These are phyloP conservation scores for Zaprionus ghesquierei DNA, from an alignment of 1,140 invertebrate genomes.

Conservation along the genomic window DNA sequence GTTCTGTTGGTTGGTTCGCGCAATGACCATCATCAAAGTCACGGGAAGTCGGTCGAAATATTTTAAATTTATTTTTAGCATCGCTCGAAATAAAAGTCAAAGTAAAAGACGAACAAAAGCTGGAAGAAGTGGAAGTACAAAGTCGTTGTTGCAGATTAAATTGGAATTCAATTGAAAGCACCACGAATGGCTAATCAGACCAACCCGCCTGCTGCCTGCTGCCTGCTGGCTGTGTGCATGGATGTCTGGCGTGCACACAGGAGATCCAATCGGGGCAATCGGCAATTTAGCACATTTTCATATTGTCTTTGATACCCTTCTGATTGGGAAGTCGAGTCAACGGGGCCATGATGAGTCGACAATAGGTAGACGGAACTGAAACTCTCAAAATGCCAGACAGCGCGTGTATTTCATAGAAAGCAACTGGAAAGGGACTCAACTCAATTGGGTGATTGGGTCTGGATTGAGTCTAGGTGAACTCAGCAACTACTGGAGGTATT, in stretches of 20 bases:
- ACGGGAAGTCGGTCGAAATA: conserved; percentile 9
- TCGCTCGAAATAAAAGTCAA: not conserved
- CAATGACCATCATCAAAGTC: conserved; percentile 20
- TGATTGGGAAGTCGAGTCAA: not conserved
- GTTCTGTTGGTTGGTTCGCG: too few relatives aligned
- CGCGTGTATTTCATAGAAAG: not conserved
- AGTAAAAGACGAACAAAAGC: not conserved
- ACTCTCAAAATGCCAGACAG: not conserved
- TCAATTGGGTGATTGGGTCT: too few relatives aligned
- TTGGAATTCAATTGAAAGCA: conserved; percentile 18
- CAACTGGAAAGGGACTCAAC: too few relatives aligned
- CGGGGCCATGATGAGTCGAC: not conserved
- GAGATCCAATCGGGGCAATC: conserved; percentile 13
- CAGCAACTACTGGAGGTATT: not conserved
- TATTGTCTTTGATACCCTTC: conserved; percentile 8
- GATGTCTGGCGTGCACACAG: conserved; percentile 33
- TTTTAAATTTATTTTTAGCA: conserved; percentile 21
- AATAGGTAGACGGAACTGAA: not conserved
- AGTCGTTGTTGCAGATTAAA: conserved; percentile 25
- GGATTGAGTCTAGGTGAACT: not conserved
- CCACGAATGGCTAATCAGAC: conserved; percentile 6
- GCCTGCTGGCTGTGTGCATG: conserved; percentile 32
- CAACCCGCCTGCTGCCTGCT: not conserved
- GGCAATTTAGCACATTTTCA: conserved; percentile 64
- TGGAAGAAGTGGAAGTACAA: conserved; percentile 9